Evolutionary conservation across 2,888 invertebrate genomes (phyloP).

Genomic region (Bembecia ichneumoniformis): DNA sequence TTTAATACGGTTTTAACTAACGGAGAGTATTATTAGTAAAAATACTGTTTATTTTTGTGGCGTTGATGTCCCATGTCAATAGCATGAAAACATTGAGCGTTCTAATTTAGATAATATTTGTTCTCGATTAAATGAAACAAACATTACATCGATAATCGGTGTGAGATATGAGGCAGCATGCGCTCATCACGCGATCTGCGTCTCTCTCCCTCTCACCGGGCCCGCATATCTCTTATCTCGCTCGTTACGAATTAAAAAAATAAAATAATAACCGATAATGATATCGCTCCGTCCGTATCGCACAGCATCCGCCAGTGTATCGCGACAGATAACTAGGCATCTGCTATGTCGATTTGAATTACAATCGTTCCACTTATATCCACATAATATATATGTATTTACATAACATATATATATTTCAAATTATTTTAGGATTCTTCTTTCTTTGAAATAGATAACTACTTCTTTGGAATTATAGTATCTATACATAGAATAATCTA

Average conservation of each 20-base stretch:
- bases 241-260: slow-evolving; percentile 52
- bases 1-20: too few relatives aligned
- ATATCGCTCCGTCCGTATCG: slow-evolving; percentile 8
- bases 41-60: too few relatives aligned
- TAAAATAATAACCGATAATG: slow-evolving; percentile 38
- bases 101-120: background rate
- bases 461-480: too few relatives aligned
- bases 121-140: background rate
- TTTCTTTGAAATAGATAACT: too few relatives aligned
- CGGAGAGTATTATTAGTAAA: too few relatives aligned
- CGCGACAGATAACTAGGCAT: slow-evolving; percentile 39
- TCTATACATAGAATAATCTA: too few relatives aligned
- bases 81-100: too few relatives aligned
- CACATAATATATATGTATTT: background rate
- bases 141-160: slow-evolving; percentile 22
- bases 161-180: slow-evolving; percentile 36
- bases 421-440: too few relatives aligned
- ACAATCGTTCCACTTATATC: background rate
- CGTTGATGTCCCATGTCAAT: too few relatives aligned
- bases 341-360: slow-evolving; percentile 32
- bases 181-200: slow-evolving; percentile 42
- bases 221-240: slow-evolving; percentile 25
- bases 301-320: slow-evolving; percentile 11
- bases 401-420: too few relatives aligned
- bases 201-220: slow-evolving; percentile 30